These are phyloP conservation scores for Aselliscus stoliczkanus DNA, from an alignment of 2,797 vertebrate species.

Conservation along the genomic window DNA sequence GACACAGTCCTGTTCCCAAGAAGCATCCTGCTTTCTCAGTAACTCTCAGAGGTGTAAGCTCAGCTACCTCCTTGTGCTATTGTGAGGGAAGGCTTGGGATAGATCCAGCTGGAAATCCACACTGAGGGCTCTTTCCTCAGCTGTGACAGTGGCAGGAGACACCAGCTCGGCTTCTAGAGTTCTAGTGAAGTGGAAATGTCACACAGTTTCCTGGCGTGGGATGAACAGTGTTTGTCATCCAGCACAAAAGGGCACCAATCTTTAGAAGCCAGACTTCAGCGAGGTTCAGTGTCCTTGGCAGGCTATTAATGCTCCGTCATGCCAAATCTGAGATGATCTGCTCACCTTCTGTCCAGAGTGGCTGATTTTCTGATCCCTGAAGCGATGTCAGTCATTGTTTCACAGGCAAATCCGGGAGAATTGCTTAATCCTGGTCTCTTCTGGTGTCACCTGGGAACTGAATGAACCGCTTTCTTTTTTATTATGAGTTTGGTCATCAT, in stretches of 20 bases:
- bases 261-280: background rate
- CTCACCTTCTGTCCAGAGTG: background rate
- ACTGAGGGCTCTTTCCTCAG: background rate
- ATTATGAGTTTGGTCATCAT: background rate
- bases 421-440: background rate
- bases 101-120: background rate
- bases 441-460: rapidly evolving
- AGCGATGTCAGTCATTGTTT: background rate
- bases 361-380: background rate
- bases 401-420: background rate
- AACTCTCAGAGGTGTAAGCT: background rate
- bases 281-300: background rate
- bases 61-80: background rate
- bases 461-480: background rate
- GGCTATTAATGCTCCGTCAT: background rate
- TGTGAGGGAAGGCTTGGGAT: background rate
- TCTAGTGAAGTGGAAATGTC: background rate
- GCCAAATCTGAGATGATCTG: background rate
- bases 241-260: background rate
- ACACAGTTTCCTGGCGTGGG: background rate
- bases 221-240: background rate
- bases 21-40: background rate
- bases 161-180: background rate
- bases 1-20: background rate
- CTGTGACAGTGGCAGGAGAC: background rate